These are phyloP conservation scores for Strigamia transsilvanica DNA, from an alignment of 2,888 invertebrate species.

Conservation along the genomic window DNA sequence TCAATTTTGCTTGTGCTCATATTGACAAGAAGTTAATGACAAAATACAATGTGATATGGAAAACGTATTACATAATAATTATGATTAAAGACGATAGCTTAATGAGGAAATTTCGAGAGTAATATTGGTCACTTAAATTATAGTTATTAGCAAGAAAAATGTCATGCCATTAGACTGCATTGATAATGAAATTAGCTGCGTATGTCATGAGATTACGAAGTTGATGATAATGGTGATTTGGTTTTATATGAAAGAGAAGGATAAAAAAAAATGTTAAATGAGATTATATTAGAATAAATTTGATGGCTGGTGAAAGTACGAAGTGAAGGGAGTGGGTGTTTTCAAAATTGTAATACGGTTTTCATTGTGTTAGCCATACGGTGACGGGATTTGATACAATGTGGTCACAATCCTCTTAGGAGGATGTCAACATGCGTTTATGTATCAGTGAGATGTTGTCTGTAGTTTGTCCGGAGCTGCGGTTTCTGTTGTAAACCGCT, in stretches of 20 bases:
- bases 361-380: slow-evolving; percentile 4
- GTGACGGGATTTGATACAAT: slow-evolving; percentile 27
- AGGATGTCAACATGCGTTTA: slow-evolving; percentile 42
- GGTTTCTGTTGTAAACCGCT: slow-evolving; percentile 48
- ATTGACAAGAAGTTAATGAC: slow-evolving; percentile 37
- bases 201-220: background rate
- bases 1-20: slow-evolving; percentile 23
- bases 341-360: slow-evolving; percentile 19
- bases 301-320: background rate
- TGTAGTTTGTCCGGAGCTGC: slow-evolving; percentile 40
- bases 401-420: slow-evolving; percentile 47
- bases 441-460: slow-evolving; percentile 43
- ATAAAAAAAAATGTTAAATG: background rate
- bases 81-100: slow-evolving; percentile 43
- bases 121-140: slow-evolving; percentile 37
- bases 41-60: background rate
- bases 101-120: slow-evolving; percentile 2
- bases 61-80: slow-evolving; percentile 38
- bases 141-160: slow-evolving; percentile 22
- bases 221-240: slow-evolving; percentile 25
- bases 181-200: slow-evolving; percentile 28
- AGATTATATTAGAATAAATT: slow-evolving; percentile 18
- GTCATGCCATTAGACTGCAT: slow-evolving; percentile 19
- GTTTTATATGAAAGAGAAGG: slow-evolving; percentile 15
- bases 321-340: background rate